Conservation (phyloP, 1,140 invertebrate genomes). For the Micrasema longulum region DNA sequence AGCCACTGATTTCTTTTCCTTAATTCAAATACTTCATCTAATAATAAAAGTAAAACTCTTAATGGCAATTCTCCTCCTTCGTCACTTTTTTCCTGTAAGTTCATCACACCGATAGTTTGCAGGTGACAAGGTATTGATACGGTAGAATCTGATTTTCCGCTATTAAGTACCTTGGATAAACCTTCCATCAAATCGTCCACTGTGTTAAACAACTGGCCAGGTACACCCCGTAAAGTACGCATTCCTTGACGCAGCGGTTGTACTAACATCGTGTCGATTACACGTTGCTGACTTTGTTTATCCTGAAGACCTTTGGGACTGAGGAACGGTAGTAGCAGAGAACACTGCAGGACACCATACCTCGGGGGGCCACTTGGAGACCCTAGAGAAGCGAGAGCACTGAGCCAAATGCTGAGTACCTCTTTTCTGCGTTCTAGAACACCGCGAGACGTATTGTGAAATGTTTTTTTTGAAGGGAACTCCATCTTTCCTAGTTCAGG, state of each 20-base stretch:
- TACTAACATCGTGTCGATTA: constrained; percentile 80
- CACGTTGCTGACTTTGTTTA: constrained; percentile 40
- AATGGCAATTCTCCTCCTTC: constrained; percentile 84
- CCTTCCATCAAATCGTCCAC: constrained; percentile 87
- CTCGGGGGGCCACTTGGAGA: constrained; percentile 45
- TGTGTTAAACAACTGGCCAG: constrained; percentile 84
- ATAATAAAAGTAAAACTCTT: constrained; percentile 84
- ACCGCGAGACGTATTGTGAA: constrained; percentile 90
- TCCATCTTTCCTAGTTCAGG: constrained; percentile 81
- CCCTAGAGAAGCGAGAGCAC: constrained; percentile 65
- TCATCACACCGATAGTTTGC: constrained; percentile 25
- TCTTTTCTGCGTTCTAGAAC: constrained; percentile 89
- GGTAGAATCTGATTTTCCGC: constrained; percentile 19
- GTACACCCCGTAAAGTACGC: constrained; percentile 85
- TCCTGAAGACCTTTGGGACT: constrained; percentile 47
- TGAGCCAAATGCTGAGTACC: constrained; percentile 87
- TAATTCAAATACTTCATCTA: constrained; percentile 94
- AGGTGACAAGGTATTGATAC: constrained; percentile 24
- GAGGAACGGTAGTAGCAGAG: constrained; percentile 45
- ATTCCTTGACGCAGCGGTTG: constrained; percentile 87
- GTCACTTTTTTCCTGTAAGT: constrained; percentile 66
- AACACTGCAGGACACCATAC: constrained; percentile 44
- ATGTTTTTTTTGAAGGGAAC: constrained; percentile 94
- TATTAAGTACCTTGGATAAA: constrained; percentile 45
- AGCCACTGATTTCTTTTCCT: constrained; percentile 89